phyloP scores from a whole-genome alignment of 2,113 vertebrate species.

The Caranx ignobilis region DNA sequence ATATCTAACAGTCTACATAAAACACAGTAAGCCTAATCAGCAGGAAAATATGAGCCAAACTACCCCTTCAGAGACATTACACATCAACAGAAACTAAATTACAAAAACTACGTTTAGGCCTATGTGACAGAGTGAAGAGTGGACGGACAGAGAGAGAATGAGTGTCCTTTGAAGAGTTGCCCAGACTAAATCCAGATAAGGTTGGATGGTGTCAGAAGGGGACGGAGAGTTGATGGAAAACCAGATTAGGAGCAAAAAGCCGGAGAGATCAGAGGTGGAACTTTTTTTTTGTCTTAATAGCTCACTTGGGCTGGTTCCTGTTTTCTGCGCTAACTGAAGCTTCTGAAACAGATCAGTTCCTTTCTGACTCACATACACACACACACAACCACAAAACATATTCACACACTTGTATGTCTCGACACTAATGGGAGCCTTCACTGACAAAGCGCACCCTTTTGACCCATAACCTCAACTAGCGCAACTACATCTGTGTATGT shows the following conservation, averaged over 20 bases:
- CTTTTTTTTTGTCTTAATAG: neutral
- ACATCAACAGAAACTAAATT: too few relatives aligned
- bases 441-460: neutral
- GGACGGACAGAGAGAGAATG: neutral
- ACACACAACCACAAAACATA: conserved; percentile 3
- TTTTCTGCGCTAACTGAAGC: conserved; percentile 46
- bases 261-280: conserved; percentile 1
- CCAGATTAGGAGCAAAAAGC: conserved; percentile 3
- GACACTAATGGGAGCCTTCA: neutral
- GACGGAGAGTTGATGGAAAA: conserved; percentile 24
- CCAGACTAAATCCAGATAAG: neutral
- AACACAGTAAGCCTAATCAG: neutral
- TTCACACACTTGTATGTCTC: neutral
- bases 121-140: neutral
- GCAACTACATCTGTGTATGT: neutral
- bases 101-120: too few relatives aligned
- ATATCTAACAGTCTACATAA: too few relatives aligned
- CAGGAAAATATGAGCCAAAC: neutral
- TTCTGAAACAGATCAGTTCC: conserved; percentile 66
- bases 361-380: conserved; percentile 51
- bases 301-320: conserved; percentile 57
- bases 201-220: neutral
- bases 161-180: neutral
- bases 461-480: neutral
- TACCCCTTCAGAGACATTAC: too few relatives aligned